Base-by-base conservation (phyloP, 2,888 invertebrate genomes). In the Shargacucullia verbasci region DNA sequence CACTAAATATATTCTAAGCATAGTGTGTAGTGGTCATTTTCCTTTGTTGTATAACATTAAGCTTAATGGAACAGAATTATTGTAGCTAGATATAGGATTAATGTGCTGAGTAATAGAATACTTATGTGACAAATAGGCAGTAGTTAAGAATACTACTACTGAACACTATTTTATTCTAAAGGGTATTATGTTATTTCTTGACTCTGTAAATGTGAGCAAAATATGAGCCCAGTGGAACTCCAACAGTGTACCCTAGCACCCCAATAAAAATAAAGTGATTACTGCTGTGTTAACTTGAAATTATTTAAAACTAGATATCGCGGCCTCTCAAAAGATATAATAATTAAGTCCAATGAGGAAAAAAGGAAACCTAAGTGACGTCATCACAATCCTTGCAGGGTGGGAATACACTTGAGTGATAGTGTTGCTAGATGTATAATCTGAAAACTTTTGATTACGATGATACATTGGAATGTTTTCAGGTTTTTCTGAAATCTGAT, bases 21-120 rank as follows among this genome's bases (percentile, higher is more conserved):
- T 15, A 27, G 45, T 48, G 45, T 39, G 11, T 50, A 56, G 29
- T 48, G 55, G 60, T 15, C 38, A 43, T 41, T 48, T 35, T 38
- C 31, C 15, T 57, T 54, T 53, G 35, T 13, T 60, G 44, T 52
- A n/a, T 33, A 56, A 48, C 33, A 14, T 49, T 39, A 66, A 39
- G 14, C 54, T 54, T 52, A 66, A 61, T 66, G 54, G 41, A 52
- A 47, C 57, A 43, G 54, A 66, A 66, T 52, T 61, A 58, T 66
- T 47, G 40, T 53, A 50, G 60, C 47, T 45, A 45, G 1, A 47
- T 49, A 34, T 53, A 27, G 53, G 57, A 47, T 65, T 53, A 50
- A 64, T 65, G 52, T 49, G 35, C 46, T 56, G 25, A 37, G 38
- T 12, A n/a, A n/a, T n/a, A n/a, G n/a, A 50, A 44, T 60, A 57